These are phyloP conservation scores for Paragorgia papillata DNA, from an alignment of 92 coral and sea anemone genomes.

Conservation along the genomic window DNA sequence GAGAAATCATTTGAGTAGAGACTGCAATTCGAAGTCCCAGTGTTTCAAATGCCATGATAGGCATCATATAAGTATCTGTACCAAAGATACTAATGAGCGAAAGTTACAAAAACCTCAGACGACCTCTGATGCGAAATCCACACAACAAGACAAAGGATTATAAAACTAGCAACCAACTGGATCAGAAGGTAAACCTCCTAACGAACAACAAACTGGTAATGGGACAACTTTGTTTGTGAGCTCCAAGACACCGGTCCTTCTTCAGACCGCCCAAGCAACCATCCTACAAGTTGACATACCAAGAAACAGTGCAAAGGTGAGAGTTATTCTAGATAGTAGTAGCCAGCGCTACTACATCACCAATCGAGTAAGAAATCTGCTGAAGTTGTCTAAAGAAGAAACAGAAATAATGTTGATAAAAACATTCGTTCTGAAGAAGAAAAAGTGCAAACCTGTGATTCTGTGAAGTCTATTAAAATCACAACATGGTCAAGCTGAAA, in stretches of 20 bases:
- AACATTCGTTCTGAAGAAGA: slow-evolving; percentile 54
- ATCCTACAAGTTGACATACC: slow-evolving; percentile 14
- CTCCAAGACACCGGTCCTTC: slow-evolving; percentile 45
- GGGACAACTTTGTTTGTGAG: slow-evolving; percentile 33
- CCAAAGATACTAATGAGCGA: not conserved
- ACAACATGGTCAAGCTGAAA: not conserved
- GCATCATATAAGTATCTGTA: slow-evolving; percentile 68
- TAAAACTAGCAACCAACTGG: no score
- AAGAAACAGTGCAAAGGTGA: slow-evolving; percentile 16
- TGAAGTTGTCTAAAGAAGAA: slow-evolving; percentile 37
- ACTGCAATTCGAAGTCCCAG: not conserved
- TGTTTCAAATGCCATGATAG: slow-evolving; percentile 2
- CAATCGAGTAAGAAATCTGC: no score
- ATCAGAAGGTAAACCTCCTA: not conserved
- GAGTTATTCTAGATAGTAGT: slow-evolving; percentile 55
- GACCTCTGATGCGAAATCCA: not conserved
- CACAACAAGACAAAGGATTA: not conserved
- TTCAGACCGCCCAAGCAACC: slow-evolving; percentile 48
- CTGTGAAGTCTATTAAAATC: slow-evolving; percentile 11
- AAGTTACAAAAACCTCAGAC: not conserved
- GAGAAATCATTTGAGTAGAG: no score
- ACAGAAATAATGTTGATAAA: slow-evolving; percentile 52
- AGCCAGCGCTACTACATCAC: slow-evolving; percentile 58
- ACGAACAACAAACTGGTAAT: not conserved
- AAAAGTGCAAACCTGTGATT: slow-evolving; percentile 42